Evolutionary conservation across 2,797 vertebrate species (phyloP).

Genomic region (Pelodytes ibericus): DNA sequence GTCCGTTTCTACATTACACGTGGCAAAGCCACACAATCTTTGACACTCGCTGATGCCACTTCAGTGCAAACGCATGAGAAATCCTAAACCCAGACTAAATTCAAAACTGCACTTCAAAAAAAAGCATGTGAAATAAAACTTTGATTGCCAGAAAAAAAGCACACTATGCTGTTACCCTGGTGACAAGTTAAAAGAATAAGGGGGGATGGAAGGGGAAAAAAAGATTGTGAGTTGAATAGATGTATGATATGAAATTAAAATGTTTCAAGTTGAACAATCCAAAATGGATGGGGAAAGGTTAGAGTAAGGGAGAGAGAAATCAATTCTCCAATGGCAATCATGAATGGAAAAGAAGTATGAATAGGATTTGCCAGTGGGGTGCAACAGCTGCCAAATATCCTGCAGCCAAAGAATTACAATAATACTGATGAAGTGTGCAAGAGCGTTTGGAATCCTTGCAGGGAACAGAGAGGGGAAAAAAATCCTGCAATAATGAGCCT

Average conservation of each 20-base stretch:
- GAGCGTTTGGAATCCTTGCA: slow-evolving; percentile 85
- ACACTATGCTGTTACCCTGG: slow-evolving; percentile 79
- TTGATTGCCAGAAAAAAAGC: slow-evolving; percentile 73
- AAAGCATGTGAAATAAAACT: slow-evolving; percentile 78
- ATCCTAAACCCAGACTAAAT: slow-evolving; percentile 69
- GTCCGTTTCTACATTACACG: neutral
- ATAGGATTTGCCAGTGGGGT: slow-evolving; percentile 96
- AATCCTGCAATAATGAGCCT: slow-evolving; percentile 81
- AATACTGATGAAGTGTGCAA: slow-evolving; percentile 93
- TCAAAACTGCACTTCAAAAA: slow-evolving; percentile 79
- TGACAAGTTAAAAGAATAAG: slow-evolving; percentile 80
- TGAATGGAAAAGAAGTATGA: slow-evolving; percentile 89
- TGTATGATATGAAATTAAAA: slow-evolving; percentile 95
- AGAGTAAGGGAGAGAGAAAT: slow-evolving; percentile 87
- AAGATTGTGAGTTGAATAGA: slow-evolving; percentile 79
- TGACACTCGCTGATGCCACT: slow-evolving; percentile 67
- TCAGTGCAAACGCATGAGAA: slow-evolving; percentile 63
- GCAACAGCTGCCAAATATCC: slow-evolving; percentile 96
- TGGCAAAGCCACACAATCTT: slow-evolving; percentile 57
- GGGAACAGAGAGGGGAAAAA: slow-evolving; percentile 83
- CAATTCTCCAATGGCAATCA: slow-evolving; percentile 89
- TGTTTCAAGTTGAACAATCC: slow-evolving; percentile 94
- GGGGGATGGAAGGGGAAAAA: slow-evolving; percentile 70
- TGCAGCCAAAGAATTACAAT: slow-evolving; percentile 96
- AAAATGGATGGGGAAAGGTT: slow-evolving; percentile 89